phyloP scores from a whole-genome alignment of 2,797 vertebrate genomes.

The Neopelma chrysocephalum region DNA sequence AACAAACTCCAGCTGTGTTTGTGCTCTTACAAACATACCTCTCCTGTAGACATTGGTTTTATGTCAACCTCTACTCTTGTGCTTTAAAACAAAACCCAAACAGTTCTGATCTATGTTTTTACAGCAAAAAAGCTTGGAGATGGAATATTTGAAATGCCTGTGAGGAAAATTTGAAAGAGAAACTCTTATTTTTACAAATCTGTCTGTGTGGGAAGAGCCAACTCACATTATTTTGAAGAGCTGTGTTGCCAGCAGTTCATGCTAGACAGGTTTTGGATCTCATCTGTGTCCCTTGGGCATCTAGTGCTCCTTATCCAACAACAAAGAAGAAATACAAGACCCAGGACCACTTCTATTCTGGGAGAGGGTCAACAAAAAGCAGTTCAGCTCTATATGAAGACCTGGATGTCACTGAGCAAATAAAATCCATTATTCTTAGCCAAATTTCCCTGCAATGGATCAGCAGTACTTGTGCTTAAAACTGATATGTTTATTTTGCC shows the following conservation, averaged over 20 bases:
- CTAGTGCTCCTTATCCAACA: background rate
- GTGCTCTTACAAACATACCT: background rate
- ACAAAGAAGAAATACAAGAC: background rate
- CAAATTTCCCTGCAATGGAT: background rate
- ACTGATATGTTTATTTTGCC: background rate
- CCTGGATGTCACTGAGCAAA: background rate
- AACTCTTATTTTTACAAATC: background rate
- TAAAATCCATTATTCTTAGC: background rate
- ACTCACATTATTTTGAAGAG: background rate
- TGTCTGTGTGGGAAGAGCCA: background rate
- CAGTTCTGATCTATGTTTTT: background rate
- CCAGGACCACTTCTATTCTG: background rate
- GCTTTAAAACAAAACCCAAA: background rate
- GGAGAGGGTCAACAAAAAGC: background rate
- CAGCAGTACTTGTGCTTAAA: background rate
- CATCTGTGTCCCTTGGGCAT: background rate
- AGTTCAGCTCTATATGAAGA: background rate
- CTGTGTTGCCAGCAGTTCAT: background rate
- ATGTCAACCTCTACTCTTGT: background rate
- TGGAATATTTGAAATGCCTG: background rate
- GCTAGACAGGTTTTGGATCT: background rate
- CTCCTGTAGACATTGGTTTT: background rate
- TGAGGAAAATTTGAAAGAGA: background rate
- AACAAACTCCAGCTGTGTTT: background rate
- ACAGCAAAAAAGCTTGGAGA: background rate